phyloP scores from a whole-genome alignment of 2,113 vertebrate species.

The Pungitius pungitius region DNA sequence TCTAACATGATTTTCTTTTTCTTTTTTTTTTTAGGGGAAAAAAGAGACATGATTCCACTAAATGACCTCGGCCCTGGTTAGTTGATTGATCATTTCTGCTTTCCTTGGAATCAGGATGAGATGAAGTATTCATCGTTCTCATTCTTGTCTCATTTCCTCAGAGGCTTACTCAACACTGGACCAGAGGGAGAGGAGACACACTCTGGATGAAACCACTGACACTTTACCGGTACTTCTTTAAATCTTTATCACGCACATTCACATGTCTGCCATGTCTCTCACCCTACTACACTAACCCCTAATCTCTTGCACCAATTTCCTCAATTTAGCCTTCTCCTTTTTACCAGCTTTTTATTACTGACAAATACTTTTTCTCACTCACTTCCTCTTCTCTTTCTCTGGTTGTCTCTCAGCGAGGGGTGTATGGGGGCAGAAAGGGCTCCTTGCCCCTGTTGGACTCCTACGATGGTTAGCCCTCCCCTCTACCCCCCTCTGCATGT shows the following conservation, averaged over 20 bases:
- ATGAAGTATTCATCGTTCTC: not conserved
- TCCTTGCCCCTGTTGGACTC: constrained; percentile 84
- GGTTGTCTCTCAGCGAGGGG: constrained; percentile 80
- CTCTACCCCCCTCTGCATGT: constrained; percentile 81
- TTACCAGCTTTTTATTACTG: constrained; percentile 26
- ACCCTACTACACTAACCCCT: constrained; percentile 51
- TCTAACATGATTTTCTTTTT: constrained; percentile 20
- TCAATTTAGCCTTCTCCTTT: constrained; percentile 36
- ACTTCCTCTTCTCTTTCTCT: constrained; percentile 57
- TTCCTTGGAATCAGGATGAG: not conserved
- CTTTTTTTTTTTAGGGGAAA: constrained; percentile 82
- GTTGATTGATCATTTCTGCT: constrained; percentile 44
- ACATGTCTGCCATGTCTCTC: constrained; percentile 8
- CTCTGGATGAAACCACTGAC: constrained; percentile 90
- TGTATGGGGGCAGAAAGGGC: constrained; percentile 83
- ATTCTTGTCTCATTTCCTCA: constrained; percentile 43
- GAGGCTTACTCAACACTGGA: constrained; percentile 91
- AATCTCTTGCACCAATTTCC: constrained; percentile 41
- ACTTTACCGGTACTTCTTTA: constrained; percentile 83
- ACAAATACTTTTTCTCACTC: constrained; percentile 55
- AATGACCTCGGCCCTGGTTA: constrained; percentile 92
- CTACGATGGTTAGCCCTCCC: constrained; percentile 85
- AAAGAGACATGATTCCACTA: constrained; percentile 94
- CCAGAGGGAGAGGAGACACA: constrained; percentile 90
- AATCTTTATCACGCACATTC: not conserved